phyloP scores from a whole-genome alignment of 2,797 vertebrate genomes.

The Octomys mimax region DNA sequence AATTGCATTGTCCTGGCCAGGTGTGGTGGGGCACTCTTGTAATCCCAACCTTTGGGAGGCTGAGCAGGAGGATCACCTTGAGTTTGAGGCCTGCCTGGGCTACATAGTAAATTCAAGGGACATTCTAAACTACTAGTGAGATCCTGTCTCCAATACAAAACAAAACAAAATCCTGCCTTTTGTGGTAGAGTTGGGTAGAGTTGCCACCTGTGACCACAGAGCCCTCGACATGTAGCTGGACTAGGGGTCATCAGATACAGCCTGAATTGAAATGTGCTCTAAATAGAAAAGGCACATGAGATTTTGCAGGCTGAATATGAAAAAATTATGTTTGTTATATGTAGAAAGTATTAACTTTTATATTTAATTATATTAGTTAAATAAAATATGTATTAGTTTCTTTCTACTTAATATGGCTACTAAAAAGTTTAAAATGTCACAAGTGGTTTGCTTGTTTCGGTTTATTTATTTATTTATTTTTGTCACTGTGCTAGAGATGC shows the following conservation, averaged over 20 bases:
- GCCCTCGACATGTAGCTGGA: not conserved
- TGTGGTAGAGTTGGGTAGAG: not conserved
- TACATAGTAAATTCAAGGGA: not conserved
- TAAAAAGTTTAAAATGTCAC: slow-evolving; percentile 2
- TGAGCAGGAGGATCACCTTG: not conserved
- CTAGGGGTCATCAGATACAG: no score
- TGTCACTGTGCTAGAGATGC: not conserved
- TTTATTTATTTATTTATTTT: not conserved
- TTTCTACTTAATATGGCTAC: not conserved
- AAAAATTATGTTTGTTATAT: slow-evolving; percentile 6
- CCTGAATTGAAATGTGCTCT: not conserved
- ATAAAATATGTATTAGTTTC: slow-evolving; percentile 2
- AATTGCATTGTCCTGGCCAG: not conserved
- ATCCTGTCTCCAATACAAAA: not conserved
- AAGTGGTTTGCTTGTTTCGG: not conserved
- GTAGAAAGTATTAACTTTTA: slow-evolving; percentile 16
- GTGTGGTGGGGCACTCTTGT: not conserved
- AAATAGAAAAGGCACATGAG: not conserved
- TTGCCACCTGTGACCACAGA: not conserved
- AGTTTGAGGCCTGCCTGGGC: not conserved
- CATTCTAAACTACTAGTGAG: not conserved
- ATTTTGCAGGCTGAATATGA: not conserved
- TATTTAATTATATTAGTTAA: not conserved
- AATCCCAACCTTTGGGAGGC: not conserved
- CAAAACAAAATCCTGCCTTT: not conserved